A percentile compares a stretch with the other conserved stretches of the same genome.
These are phyloP conservation scores for Ophthalmolycus amberensis DNA, from an alignment of 2,113 vertebrate genomes.

Conservation along the genomic window DNA sequence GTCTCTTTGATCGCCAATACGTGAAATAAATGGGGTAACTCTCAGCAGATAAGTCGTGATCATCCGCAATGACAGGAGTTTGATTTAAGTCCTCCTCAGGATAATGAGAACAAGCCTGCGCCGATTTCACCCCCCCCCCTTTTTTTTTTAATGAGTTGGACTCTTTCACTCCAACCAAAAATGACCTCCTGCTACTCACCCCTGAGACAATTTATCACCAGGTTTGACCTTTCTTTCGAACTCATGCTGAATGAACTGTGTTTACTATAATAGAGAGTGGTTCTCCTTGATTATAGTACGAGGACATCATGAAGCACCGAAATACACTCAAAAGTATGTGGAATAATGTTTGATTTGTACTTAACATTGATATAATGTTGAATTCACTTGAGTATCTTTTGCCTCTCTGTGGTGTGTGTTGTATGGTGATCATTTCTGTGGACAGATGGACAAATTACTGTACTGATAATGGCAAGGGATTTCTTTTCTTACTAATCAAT, in stretches of 20 bases:
- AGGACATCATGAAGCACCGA: conserved; percentile 68
- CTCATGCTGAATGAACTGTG: conserved; percentile 71
- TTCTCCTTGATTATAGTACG: conserved; percentile 54
- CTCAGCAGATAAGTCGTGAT: background rate
- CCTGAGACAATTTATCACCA: conserved; percentile 65
- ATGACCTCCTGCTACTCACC: conserved; percentile 63
- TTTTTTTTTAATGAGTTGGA: conserved; percentile 52
- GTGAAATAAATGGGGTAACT: conserved; percentile 23
- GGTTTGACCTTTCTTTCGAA: conserved; percentile 76
- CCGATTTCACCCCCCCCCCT: background rate
- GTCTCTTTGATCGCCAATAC: conserved; percentile 42
- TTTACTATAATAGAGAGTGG: conserved; percentile 56
- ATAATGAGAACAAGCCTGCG: conserved; percentile 31
- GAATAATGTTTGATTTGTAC: conserved; percentile 80
- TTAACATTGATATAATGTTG: conserved; percentile 83
- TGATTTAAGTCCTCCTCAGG: conserved; percentile 46
- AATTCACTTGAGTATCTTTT: conserved; percentile 83
- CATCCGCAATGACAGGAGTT: conserved; percentile 27
- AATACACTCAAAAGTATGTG: conserved; percentile 72
- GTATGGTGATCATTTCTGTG: conserved; percentile 82
- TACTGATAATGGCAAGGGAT: conserved; percentile 71
- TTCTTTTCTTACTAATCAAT: conserved; percentile 61
- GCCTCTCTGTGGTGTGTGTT: conserved; percentile 82
- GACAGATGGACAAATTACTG: conserved; percentile 79
- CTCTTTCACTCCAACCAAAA: conserved; percentile 51